Evolutionary conservation across 2,888 invertebrate species (phyloP), one percentile per base, ranked within the genome.

Genomic region (Epinotia ramella): DNA sequence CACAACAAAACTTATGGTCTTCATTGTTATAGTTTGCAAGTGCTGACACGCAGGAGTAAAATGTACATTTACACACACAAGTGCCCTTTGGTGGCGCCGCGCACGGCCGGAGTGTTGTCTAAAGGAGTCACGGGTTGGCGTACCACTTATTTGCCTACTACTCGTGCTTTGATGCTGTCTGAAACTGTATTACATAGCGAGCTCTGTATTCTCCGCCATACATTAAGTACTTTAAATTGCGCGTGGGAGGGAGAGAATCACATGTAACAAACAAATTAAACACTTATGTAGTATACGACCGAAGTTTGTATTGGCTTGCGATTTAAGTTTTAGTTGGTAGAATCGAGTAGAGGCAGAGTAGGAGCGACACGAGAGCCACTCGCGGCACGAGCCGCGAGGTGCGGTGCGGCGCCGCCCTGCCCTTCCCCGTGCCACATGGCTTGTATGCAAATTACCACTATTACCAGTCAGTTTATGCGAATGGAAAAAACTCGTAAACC

Each of bases 401-500:
- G 40, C 40, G 9, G 7, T 0, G 40, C 40, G 9, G 40, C 16
- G 16, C 16, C 16, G 60, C 5, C 28, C 60, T 16, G 33, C 6
- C 60, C 9, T 16, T 56, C 16, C 60, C 28, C 28, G 28, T 13
- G 72, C 28, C 46, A 57, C 70, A 44, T 59, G 69, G 59, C 69
- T 56, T 73, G 20, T 69, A 69, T 77, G 67, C 56, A 75, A 65
- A 73, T 60, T 75, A 62, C 24, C 67, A 66, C n/a, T n/a, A n/a
- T n/a, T n/a, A n/a, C n/a, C n/a, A n/a, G 69, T 66, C 71, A 76
- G 69, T 73, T 73, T 79, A 81, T 81, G 78, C 74, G 74, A 78
- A 81, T 77, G 78, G 80, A 81, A 80, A 81, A 81, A 78, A 40
- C 77, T 77, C 80, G 75, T 84, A 84, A 84, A 83, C 77, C 76